Conservation (phyloP, 30 jellyfish, hydroid and myxozoan genomes). For the Cassiopea andromeda region DNA sequence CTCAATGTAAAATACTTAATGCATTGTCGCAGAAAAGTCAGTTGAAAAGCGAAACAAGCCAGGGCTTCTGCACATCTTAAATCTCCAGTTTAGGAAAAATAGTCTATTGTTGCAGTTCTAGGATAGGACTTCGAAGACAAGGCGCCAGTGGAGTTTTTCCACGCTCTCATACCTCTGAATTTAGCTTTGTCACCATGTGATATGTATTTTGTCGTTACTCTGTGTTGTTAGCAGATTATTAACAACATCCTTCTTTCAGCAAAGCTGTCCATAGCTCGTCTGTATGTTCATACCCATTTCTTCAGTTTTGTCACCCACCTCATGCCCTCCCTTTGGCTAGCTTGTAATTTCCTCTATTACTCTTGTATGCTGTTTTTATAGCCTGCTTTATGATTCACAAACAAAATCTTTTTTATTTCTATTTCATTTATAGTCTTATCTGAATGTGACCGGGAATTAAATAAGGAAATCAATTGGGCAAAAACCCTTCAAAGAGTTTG, state of each 20-base stretch:
- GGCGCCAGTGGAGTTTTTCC: slow-evolving; percentile 59
- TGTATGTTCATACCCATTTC: slow-evolving; percentile 9
- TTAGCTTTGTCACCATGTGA: slow-evolving; percentile 27
- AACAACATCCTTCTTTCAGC: slow-evolving; percentile 37
- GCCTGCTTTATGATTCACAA: no score
- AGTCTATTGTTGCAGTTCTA: background rate
- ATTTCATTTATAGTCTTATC: no score
- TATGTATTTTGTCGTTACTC: slow-evolving; percentile 13
- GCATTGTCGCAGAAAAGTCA: no score
- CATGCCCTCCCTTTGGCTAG: background rate
- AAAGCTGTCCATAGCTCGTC: slow-evolving; percentile 19
- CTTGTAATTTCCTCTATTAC: background rate
- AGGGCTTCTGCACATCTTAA: no score
- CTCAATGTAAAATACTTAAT: no score
- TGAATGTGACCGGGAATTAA: no score
- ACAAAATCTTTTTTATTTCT: no score
- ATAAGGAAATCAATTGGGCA: no score
- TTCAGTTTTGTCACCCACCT: slow-evolving; percentile 29
- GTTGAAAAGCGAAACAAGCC: no score
- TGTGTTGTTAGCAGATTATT: slow-evolving; percentile 27
- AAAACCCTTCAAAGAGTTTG: no score
- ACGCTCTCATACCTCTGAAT: slow-evolving; percentile 25
- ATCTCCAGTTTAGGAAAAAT: no score
- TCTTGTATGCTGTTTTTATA: no score
- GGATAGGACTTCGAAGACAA: background rate